A percentile compares a stretch with the other conserved stretches of the same genome.
phyloP scores from a whole-genome alignment of 2,797 vertebrate species.

The Girardinus metallicus region DNA sequence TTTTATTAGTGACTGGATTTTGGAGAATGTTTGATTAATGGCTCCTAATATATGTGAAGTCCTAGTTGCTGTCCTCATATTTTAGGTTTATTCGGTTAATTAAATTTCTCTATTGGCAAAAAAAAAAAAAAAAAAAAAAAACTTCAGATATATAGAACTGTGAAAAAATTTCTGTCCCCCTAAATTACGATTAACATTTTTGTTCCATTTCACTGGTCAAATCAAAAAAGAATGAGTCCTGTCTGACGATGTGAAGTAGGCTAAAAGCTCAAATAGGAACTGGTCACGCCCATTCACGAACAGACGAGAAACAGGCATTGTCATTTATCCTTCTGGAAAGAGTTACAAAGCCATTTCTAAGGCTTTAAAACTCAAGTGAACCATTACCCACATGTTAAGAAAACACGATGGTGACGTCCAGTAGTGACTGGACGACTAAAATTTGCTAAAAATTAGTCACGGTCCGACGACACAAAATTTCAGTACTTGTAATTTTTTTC shows the following conservation, averaged over 20 bases:
- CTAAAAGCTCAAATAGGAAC: neutral
- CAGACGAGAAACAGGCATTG: neutral
- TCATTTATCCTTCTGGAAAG: neutral
- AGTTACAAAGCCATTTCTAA: neutral
- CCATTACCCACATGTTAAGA: neutral
- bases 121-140: neutral
- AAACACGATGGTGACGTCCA: neutral
- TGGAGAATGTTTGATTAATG: neutral
- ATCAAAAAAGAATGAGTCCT: neutral
- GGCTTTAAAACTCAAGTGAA: neutral
- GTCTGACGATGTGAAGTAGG: neutral
- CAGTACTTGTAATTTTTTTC: too few species aligned
- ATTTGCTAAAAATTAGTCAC: neutral
- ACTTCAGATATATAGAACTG: neutral
- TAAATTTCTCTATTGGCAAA: neutral
- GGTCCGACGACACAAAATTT: neutral
- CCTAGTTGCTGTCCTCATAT: neutral
- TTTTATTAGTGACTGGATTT: neutral
- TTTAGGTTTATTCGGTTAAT: neutral
- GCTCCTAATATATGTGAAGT: neutral
- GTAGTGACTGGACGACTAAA: neutral
- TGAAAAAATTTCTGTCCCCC: too few species aligned
- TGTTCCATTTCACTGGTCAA: neutral
- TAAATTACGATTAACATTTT: neutral
- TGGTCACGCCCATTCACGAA: neutral